Evolutionary conservation across 2,113 vertebrate species (phyloP), one percentile per base, ranked within the genome.

Genomic region (Cyanoramphus novaezelandiae): DNA sequence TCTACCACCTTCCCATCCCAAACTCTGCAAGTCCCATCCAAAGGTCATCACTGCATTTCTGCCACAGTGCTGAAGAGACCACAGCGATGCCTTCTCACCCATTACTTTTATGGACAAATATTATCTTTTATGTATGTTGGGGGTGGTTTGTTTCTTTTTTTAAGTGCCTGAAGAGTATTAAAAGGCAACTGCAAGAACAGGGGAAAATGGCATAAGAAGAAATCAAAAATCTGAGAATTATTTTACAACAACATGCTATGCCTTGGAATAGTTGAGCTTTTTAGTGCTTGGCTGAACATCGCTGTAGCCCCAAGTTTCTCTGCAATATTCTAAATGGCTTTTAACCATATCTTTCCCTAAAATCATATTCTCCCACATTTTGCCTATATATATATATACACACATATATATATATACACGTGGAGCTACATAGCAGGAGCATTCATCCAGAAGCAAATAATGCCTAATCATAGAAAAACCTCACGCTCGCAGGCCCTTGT

Each of bases 361-460:
- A 74, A 88, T 10, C 6, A 31, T 7, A 20, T n/a, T 59, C 55
- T 75, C 39, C 50, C 31, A 53, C 50, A 11, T 82, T 71, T 46
- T 67, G 6, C 62, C 33, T 27, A 16, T 43, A 43, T 9, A 18
- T 18, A 50, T 13, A 25, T 24, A 13, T 24, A 24, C 11, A 27
- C 11, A 27, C 27, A 50, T 27, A 52, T 52, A 52, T 17, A 53
- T 25, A 28, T 4, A 2, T 15, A 37, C 23, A 64, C 1, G 0
- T 23, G 35, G 21, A 67, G 43, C 50, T 70, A 28, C 60, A 78
- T n/a, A 46, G 49, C 31, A 70, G 47, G 25, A 82, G 68, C 28
- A 4, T 27, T 21, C 10, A 63, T 10, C 37, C 84, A 23, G 67
- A 90, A 37, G 19, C 72, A 91, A 74, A 78, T 37, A 59, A 39